These are phyloP conservation scores for Lophius americanus DNA, from an alignment of 2,797 vertebrate genomes.

Conservation along the genomic window DNA sequence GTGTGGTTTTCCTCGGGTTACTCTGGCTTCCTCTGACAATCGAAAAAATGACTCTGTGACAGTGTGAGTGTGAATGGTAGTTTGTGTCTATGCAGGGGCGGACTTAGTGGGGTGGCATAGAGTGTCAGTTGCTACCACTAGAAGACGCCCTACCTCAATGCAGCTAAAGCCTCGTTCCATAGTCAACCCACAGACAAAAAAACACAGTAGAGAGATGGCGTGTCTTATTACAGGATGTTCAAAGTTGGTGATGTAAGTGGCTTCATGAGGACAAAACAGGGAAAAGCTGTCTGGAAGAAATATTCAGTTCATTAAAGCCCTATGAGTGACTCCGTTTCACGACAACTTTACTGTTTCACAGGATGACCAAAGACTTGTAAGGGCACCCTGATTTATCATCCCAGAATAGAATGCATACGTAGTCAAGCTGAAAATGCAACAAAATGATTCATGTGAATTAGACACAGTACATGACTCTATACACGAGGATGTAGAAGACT, in stretches of 20 bases:
- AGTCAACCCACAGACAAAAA: slow-evolving; percentile 38
- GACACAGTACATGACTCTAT: slow-evolving; percentile 37
- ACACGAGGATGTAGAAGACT: background rate
- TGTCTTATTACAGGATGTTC: slow-evolving; percentile 36
- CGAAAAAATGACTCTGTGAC: no score
- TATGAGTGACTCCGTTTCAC: slow-evolving; percentile 39
- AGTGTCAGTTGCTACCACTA: no score
- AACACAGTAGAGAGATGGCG: slow-evolving; percentile 35
- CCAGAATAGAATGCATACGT: slow-evolving; percentile 35
- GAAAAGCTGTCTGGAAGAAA: slow-evolving; percentile 48
- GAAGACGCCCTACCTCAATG: slow-evolving; percentile 24
- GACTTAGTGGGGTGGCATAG: no score
- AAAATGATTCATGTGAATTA: slow-evolving; percentile 59
- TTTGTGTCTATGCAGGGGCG: no score
- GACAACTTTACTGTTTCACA: slow-evolving; percentile 19
- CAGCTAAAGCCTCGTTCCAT: slow-evolving; percentile 58
- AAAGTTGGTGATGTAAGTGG: slow-evolving; percentile 42
- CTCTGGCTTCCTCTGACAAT: no score
- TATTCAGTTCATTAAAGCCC: slow-evolving; percentile 44
- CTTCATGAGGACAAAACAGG: slow-evolving; percentile 40
- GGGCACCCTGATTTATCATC: slow-evolving; percentile 30
- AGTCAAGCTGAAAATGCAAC: slow-evolving; percentile 54
- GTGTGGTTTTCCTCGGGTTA: no score
- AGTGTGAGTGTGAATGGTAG: no score
- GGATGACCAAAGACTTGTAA: slow-evolving; percentile 35